Percentiles rank a stretch among this genome's conserved stretches.
These are phyloP conservation scores for Neomonachus schauinslandi DNA, from an alignment of 2,113 vertebrate species.

Conservation along the genomic window DNA sequence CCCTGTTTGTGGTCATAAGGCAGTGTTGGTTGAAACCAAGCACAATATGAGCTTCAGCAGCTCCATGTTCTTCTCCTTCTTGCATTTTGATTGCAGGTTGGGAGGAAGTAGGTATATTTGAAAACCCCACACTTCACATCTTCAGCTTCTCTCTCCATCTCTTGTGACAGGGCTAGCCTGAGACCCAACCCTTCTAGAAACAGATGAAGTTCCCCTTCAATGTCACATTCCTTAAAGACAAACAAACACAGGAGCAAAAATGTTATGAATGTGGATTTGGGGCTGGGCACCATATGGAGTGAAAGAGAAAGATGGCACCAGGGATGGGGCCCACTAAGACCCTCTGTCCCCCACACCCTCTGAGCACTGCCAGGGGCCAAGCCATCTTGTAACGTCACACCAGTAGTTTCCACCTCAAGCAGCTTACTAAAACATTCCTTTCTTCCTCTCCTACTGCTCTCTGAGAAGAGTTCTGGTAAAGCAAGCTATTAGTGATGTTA, in stretches of 20 bases:
- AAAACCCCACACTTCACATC: neutral
- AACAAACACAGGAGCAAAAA: neutral
- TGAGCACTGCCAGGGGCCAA: no score
- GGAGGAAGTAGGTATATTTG: neutral
- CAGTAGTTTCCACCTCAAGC: neutral
- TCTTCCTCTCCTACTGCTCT: neutral
- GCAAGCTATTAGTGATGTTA: neutral
- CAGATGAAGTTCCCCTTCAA: neutral
- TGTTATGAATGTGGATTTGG: neutral
- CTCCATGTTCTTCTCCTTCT: neutral
- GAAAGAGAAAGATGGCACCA: neutral
- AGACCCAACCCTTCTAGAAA: neutral
- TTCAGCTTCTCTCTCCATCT: neutral
- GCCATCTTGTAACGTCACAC: rapidly evolving
- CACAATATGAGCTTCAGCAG: neutral
- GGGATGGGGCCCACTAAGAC: neutral
- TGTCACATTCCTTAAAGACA: neutral
- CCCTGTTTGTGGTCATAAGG: no score
- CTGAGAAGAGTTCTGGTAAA: neutral
- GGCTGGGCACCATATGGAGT: neutral
- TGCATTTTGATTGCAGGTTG: neutral
- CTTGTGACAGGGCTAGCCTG: neutral
- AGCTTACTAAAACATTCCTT: neutral
- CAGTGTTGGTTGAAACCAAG: neutral
- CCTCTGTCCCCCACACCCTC: no score